phyloP scores from a whole-genome alignment of 2,888 invertebrate genomes.

The Apocheima hispidaria region DNA sequence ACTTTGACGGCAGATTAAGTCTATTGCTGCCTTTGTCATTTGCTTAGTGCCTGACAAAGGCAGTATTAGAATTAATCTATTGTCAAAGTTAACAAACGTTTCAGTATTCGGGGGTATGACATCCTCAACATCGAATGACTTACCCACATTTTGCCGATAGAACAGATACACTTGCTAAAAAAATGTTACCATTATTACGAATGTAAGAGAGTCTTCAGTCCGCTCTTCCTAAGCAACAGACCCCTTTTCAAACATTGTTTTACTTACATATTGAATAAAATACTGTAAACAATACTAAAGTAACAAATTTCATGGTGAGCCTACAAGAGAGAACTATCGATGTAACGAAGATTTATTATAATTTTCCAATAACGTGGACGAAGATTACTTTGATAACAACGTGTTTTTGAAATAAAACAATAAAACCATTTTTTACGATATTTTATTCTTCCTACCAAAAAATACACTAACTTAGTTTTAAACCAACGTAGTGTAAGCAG shows the following conservation, averaged over 20 bases:
- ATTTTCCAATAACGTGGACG: not conserved
- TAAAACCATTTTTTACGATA: constrained; percentile 9
- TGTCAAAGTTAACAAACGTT: too few species aligned
- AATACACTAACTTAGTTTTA: not conserved
- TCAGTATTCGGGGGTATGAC: too few species aligned
- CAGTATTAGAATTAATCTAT: too few species aligned
- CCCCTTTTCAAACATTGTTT: not conserved
- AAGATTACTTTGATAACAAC: constrained; percentile 4
- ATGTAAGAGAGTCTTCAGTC: not conserved
- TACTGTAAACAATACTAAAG: constrained; percentile 11
- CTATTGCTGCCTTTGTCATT: too few species aligned
- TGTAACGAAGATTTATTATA: constrained; percentile 1
- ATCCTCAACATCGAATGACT: constrained; percentile 36
- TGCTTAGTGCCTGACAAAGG: too few species aligned
- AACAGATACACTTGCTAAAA: constrained; percentile 15
- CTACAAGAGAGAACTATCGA: not conserved
- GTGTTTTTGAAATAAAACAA: constrained; percentile 24
- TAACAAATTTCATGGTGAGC: constrained; percentile 7
- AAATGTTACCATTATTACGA: not conserved
- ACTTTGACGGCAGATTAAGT: too few species aligned
- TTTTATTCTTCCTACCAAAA: constrained; percentile 6
- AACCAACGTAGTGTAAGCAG: not conserved
- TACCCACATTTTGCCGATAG: constrained; percentile 53
- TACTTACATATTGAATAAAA: constrained; percentile 11
- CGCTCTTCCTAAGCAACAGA: too few species aligned